Evolutionary conservation across 2,888 invertebrate species (phyloP).

Genomic region (Drosophila nigritarsus): DNA sequence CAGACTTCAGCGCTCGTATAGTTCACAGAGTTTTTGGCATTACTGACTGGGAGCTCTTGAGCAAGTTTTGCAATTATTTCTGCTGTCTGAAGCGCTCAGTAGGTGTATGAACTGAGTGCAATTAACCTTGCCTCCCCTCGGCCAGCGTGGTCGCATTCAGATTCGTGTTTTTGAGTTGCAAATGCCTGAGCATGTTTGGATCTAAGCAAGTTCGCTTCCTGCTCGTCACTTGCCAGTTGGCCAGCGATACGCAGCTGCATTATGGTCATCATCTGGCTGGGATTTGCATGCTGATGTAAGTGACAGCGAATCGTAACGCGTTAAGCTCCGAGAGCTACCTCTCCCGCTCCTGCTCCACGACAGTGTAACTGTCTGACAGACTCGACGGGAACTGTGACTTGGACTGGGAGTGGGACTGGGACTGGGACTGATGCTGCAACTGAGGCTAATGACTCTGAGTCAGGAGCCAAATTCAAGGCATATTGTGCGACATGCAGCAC

Average conservation of each 20-base stretch:
- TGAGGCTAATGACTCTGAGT: conserved; percentile 55
- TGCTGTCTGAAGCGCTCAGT: conserved; percentile 56
- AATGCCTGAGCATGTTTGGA: conserved; percentile 37
- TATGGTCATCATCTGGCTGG: conserved; percentile 57
- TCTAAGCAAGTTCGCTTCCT: conserved; percentile 45
- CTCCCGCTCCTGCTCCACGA: neutral
- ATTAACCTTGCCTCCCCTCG: conserved; percentile 47
- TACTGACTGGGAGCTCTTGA: conserved; percentile 35
- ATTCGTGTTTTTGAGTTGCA: conserved; percentile 11
- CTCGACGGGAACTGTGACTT: conserved; percentile 27
- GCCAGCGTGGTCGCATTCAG: conserved; percentile 8
- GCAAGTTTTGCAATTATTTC: conserved; percentile 49
- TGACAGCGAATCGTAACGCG: conserved; percentile 60
- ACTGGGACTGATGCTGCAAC: conserved; percentile 18
- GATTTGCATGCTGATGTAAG: conserved; percentile 58
- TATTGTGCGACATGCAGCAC: conserved; percentile 47
- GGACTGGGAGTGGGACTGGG: conserved; percentile 1
- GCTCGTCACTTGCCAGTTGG: conserved; percentile 61
- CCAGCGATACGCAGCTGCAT: conserved; percentile 60
- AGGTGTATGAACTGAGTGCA: conserved; percentile 50
- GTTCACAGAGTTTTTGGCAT: conserved; percentile 42
- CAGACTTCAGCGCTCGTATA: conserved; percentile 1
- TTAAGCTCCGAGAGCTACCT: conserved; percentile 51
- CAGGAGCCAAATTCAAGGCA: conserved; percentile 61
- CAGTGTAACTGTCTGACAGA: conserved; percentile 54